Conservation (phyloP, 2,113 vertebrate species). For the Lynx canadensis region DNA sequence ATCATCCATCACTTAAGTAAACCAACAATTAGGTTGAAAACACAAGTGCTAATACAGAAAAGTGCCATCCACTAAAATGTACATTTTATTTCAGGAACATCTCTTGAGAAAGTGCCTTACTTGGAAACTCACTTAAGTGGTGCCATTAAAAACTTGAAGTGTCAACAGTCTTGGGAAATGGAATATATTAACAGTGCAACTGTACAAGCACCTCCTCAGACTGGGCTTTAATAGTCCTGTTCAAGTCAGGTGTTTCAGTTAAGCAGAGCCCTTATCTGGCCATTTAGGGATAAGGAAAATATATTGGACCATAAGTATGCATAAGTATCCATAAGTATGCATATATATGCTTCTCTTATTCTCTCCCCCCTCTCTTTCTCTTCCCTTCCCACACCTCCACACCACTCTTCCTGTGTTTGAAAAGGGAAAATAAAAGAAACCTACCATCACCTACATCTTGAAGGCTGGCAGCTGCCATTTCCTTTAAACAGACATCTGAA, state of each 20-base stretch:
- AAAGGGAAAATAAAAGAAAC: not conserved
- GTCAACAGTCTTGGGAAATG: constrained; percentile 29
- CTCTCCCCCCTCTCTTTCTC: not conserved
- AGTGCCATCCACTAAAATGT: constrained; percentile 6
- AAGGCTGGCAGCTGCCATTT: constrained; percentile 26
- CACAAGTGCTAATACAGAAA: constrained; percentile 29
- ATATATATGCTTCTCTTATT: not conserved
- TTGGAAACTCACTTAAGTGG: constrained; percentile 46
- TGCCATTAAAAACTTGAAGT: constrained; percentile 43
- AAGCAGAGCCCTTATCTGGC: not conserved
- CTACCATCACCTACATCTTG: not conserved
- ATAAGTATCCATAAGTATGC: not conserved
- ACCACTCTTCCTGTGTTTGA: not conserved
- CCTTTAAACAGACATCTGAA: constrained; percentile 39
- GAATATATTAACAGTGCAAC: not conserved
- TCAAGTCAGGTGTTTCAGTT: constrained; percentile 21
- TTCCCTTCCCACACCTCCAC: no score
- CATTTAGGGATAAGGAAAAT: constrained; percentile 9
- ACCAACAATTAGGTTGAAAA: constrained; percentile 54
- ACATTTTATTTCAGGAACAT: constrained; percentile 32
- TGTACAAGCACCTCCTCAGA: not conserved
- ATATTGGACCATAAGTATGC: not conserved
- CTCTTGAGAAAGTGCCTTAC: constrained; percentile 48
- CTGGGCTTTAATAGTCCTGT: not conserved
- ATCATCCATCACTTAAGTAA: constrained; percentile 49